phyloP scores from a whole-genome alignment of 2,113 vertebrate species.

The Eptesicus fuscus region DNA sequence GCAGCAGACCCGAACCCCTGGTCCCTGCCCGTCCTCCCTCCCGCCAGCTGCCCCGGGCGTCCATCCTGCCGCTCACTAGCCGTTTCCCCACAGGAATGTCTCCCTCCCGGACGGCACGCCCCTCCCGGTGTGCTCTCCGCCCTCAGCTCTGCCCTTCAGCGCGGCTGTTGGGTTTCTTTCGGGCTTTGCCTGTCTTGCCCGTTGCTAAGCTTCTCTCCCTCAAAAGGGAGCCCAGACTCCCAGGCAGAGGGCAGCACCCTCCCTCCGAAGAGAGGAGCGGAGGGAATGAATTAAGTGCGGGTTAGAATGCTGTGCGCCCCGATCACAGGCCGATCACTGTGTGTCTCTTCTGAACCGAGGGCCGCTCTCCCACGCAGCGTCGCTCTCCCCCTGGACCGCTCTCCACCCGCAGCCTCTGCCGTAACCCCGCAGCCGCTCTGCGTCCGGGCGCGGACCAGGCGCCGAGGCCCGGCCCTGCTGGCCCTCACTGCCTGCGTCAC shows the following conservation, averaged over 20 bases:
- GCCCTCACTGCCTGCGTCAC: not conserved
- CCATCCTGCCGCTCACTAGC: not conserved
- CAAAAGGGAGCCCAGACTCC: not conserved
- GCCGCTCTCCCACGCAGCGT: too few species aligned
- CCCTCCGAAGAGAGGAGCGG: not conserved
- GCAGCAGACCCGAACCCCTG: not conserved
- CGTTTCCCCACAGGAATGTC: not conserved
- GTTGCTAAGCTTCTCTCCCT: not conserved
- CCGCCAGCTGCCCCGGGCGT: not conserved
- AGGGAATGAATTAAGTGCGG: not conserved
- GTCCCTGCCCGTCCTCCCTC: not conserved
- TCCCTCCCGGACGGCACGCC: not conserved
- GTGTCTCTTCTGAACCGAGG: too few species aligned
- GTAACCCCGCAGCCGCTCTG: too few species aligned
- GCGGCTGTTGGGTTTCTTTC: not conserved
- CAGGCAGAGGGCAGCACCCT: not conserved
- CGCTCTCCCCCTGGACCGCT: too few species aligned
- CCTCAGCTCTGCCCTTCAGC: not conserved
- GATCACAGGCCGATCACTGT: too few species aligned
- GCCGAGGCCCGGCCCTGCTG: not conserved
- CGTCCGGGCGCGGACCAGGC: too few species aligned
- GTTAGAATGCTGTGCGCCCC: too few species aligned
- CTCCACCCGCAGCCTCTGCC: too few species aligned
- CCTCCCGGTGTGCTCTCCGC: not conserved
- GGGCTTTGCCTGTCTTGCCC: not conserved